These are phyloP conservation scores for Notothenia rossii DNA, from an alignment of 2,113 vertebrate species.

Conservation along the genomic window DNA sequence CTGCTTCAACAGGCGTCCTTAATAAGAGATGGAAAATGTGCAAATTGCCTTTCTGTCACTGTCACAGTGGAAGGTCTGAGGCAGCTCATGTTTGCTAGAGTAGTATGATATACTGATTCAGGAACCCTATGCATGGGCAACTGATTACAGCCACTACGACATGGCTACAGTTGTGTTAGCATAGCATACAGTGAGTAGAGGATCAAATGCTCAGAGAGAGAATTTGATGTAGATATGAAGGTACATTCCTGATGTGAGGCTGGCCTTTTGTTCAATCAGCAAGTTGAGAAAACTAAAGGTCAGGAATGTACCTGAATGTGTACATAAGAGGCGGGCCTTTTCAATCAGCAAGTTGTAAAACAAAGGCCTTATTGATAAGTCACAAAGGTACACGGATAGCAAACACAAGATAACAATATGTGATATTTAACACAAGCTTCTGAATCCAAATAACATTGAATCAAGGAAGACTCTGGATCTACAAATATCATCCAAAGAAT, in stretches of 20 bases:
- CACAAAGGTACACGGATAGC: not conserved
- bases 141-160: slow-evolving; percentile 7
- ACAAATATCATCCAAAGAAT: too few relatives aligned
- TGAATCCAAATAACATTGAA: too few relatives aligned
- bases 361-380: not conserved
- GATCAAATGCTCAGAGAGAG: not conserved
- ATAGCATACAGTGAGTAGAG: too few relatives aligned
- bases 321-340: not conserved
- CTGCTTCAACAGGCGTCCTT: slow-evolving; percentile 31
- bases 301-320: too few relatives aligned
- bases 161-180: not conserved
- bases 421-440: too few relatives aligned
- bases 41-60: slow-evolving; percentile 51
- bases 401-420: not conserved
- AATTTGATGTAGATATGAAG: too few relatives aligned
- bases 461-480: too few relatives aligned
- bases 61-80: slow-evolving; percentile 21
- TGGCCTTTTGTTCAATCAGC: not conserved
- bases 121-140: not conserved
- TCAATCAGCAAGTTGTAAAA: not conserved
- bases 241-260: not conserved
- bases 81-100: slow-evolving; percentile 11
- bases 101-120: not conserved
- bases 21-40: slow-evolving; percentile 40
- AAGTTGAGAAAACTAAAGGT: not conserved